Conservation (phyloP, 2,113 vertebrate genomes). For the Ginglymostoma cirratum region DNA sequence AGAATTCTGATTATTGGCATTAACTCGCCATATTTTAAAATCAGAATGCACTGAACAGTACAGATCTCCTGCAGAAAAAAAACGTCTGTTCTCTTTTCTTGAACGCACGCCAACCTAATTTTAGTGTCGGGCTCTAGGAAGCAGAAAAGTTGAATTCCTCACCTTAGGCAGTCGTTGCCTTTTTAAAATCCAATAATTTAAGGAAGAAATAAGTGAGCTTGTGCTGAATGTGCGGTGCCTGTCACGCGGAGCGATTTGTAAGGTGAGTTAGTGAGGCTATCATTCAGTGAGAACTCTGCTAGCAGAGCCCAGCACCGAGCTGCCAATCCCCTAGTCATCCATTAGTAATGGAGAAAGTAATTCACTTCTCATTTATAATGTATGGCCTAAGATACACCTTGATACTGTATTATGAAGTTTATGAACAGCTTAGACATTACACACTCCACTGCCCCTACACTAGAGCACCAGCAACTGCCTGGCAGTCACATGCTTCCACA, state of each 20-base stretch:
- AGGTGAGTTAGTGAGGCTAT: slow-evolving; percentile 53
- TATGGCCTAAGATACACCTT: slow-evolving; percentile 51
- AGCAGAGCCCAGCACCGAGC: slow-evolving; percentile 49
- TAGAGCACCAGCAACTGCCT: neutral
- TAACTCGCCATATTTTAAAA: neutral
- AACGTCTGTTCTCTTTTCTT: neutral
- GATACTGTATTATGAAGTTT: slow-evolving; percentile 53
- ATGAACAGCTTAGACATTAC: slow-evolving; percentile 54
- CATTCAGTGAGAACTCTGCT: slow-evolving; percentile 42
- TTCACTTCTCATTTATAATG: slow-evolving; percentile 60
- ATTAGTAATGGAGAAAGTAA: slow-evolving; percentile 54
- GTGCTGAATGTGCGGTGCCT: slow-evolving; percentile 57
- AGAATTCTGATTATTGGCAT: neutral
- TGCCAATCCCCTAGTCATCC: slow-evolving; percentile 54
- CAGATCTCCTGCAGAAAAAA: neutral
- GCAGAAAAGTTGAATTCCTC: slow-evolving; percentile 36
- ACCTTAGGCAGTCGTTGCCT: slow-evolving; percentile 49
- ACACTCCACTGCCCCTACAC: slow-evolving; percentile 40
- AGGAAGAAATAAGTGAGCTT: slow-evolving; percentile 51
- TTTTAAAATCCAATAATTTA: slow-evolving; percentile 42
- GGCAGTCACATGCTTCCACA: slow-evolving; percentile 25
- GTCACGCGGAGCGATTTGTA: slow-evolving; percentile 50
- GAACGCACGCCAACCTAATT: neutral
- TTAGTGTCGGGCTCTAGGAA: neutral
- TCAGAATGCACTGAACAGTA: neutral